Conservation (phyloP, 1,140 invertebrate genomes). For the Manduca sexta region DNA sequence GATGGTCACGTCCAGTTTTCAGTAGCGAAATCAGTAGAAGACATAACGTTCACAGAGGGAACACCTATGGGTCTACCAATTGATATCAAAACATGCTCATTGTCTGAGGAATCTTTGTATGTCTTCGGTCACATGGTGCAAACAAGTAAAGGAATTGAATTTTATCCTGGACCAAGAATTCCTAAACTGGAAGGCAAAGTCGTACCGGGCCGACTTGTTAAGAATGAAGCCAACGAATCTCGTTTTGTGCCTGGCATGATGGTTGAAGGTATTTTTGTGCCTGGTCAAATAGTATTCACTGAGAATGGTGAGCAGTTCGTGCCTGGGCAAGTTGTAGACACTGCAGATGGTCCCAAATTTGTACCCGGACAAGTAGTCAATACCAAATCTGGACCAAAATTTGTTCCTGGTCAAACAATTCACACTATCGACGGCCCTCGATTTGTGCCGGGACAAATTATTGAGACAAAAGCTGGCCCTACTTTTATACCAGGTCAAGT, state of each 20-base stretch:
- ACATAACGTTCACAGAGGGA: constrained; percentile 73
- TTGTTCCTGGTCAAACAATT: constrained; percentile 82
- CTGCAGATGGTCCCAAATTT: constrained; percentile 78
- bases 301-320: constrained; percentile 83
- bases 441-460: constrained; percentile 82
- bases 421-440: constrained; percentile 79
- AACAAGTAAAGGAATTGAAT: constrained; percentile 79
- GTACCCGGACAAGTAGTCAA: constrained; percentile 83
- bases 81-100: constrained; percentile 74
- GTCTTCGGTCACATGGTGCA: constrained; percentile 82
- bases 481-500: constrained; percentile 84
- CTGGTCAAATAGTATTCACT: constrained; percentile 81
- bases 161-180: constrained; percentile 76
- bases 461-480: constrained; percentile 81
- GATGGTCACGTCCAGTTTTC: constrained; percentile 75
- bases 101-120: constrained; percentile 72
- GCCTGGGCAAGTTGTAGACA: constrained; percentile 83
- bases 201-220: constrained; percentile 79
- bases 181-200: constrained; percentile 74
- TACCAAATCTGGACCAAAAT: constrained; percentile 78
- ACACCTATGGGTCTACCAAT: constrained; percentile 74
- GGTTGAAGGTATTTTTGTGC: constrained; percentile 79
- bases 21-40: constrained; percentile 74
- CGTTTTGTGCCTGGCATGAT: constrained; percentile 82
- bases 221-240: constrained; percentile 75